Base-by-base conservation (phyloP, 2,888 invertebrate genomes). In the Hydroisotoma schaefferi region DNA sequence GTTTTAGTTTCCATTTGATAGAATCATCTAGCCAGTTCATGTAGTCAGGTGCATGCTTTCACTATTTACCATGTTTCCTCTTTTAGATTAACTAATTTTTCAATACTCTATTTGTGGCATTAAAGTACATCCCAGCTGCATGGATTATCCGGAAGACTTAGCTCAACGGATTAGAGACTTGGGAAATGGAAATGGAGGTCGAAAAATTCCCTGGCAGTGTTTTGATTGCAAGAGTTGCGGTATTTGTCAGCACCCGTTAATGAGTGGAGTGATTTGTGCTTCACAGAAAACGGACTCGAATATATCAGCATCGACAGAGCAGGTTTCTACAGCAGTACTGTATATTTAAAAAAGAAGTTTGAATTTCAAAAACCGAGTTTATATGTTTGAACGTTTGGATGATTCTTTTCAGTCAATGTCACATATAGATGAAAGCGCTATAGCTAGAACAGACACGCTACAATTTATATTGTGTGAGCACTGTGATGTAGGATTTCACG, bases 221-320 rank as follows among this genome's bases (percentile, higher is more conserved):
- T 87, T 88, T 54, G 87, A 89, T 75, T 94, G 94, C 74, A 93
- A 91, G 77, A 88, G 85, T 12, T 94, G 94, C 77, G 84, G 84
- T 47, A 80, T 89, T 40, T 93, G 92, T 75, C 85, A 84, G 72
- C 88, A 90, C n/a, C n/a, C n/a, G n/a, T n/a, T n/a, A n/a, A n/a
- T n/a, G n/a, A n/a, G n/a, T n/a, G n/a, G n/a, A n/a, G n/a, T n/a
- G n/a, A n/a, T n/a, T n/a, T n/a, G n/a, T n/a, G n/a, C n/a, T n/a
- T n/a, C n/a, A n/a, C n/a, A n/a, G n/a, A n/a, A n/a, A n/a, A n/a
- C n/a, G n/a, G n/a, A n/a, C n/a, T n/a, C n/a, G n/a, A n/a, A n/a
- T n/a, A n/a, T n/a, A n/a, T n/a, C n/a, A n/a, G n/a, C n/a, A n/a
- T n/a, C n/a, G n/a, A n/a, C n/a, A n/a, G n/a, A n/a, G n/a, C n/a